Base-by-base conservation (phyloP, 2,888 invertebrate genomes). In the Altica lythri region DNA sequence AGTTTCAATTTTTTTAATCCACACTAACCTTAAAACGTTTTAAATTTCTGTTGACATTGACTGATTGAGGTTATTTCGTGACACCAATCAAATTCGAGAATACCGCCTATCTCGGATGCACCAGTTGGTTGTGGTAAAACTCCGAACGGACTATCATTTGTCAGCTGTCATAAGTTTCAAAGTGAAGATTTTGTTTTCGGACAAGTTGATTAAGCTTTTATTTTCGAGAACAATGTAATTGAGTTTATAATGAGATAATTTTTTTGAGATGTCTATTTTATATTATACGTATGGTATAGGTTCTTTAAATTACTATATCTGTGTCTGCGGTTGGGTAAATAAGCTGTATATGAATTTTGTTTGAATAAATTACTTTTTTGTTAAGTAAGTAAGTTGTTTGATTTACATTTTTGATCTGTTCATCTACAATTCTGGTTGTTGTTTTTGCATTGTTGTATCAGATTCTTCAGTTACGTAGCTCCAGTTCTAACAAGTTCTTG, bases 61-160 rank as follows among this genome's bases (percentile, higher is more conserved):
- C 57, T 62, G 67, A 70, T 70, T 61, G 64, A 56, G 61, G 63
- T 60, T 58, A 61, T 60, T 60, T 59, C 66, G 66, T 62, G 69
- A 70, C 70, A 68, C 71, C 70, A 71, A 71, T 71, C 71, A 71
- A 63, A 62, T 43, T 40, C 35, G 42, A 55, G 55, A 43, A 51
- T 22, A 51, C 55, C 55, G 55, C 55, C 47, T n/a, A n/a, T n/a
- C n/a, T n/a, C n/a, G n/a, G n/a, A n/a, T n/a, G n/a, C n/a, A n/a
- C n/a, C 55, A 55, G 46, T 55, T 42, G 50, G 55, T 32, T 17
- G 38, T 13, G 55, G 47, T 38, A 48, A 43, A 49, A 56, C 37
- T 48, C 44, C 38, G 25, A 50, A 37, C 35, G 14, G 40, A 40
- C 32, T 45, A 47, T 57, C 57, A 46, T 57, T 57, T 57, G 57